Evolutionary conservation across 2,888 invertebrate genomes (phyloP).

Genomic region (Amphipoea lucens): DNA sequence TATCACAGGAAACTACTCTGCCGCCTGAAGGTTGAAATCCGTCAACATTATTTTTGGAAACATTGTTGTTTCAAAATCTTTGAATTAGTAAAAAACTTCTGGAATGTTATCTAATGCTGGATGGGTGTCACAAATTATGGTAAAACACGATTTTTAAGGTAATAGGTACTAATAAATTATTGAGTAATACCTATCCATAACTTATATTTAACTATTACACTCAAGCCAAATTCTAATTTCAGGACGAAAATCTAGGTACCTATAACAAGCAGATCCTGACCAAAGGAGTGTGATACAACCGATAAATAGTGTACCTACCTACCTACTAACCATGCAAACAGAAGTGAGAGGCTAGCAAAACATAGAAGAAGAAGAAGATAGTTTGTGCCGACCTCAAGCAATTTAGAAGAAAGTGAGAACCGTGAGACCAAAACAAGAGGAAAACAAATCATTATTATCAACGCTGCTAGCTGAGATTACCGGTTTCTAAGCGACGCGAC

Average conservation of each 20-base stretch:
- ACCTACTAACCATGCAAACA: background rate
- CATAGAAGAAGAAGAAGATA: background rate
- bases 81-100: slow-evolving; percentile 20
- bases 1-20: slow-evolving; percentile 51
- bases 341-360: background rate
- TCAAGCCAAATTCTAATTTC: background rate
- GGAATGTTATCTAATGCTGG: slow-evolving; percentile 29
- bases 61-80: slow-evolving; percentile 37
- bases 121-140: slow-evolving; percentile 37
- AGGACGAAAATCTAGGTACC: too few species aligned
- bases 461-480: background rate
- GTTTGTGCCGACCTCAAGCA: background rate
- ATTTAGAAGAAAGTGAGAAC: background rate
- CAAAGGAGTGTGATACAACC: background rate
- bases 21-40: slow-evolving; percentile 34
- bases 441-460: background rate
- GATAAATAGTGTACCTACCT: background rate
- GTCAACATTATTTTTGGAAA: slow-evolving; percentile 53
- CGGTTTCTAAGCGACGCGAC: background rate
- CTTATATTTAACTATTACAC: background rate
- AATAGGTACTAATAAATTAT: slow-evolving; percentile 14
- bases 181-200: background rate
- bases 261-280: background rate
- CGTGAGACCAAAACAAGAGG: background rate
- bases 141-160: slow-evolving; percentile 1